phyloP scores from a whole-genome alignment of 2,888 invertebrate species.

The Oxytorus armatus region DNA sequence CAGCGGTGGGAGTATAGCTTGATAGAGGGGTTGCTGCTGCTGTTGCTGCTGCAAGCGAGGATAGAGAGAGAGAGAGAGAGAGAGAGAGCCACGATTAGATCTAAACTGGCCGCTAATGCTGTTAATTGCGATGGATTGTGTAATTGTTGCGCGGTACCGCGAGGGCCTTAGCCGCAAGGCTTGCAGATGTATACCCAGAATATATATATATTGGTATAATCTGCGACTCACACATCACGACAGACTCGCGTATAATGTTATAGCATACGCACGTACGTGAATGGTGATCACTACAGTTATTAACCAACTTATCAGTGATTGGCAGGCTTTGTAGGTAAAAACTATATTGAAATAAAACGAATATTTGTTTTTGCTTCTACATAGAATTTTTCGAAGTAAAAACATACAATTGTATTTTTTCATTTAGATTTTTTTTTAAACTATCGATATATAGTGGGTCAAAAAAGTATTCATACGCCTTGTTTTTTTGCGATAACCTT shows the following conservation, averaged over 20 bases:
- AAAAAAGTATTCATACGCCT: no score
- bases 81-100: conserved; percentile 73
- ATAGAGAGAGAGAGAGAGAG: conserved; percentile 38
- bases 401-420: no score
- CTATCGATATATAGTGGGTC: no score
- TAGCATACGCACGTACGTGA: conserved; percentile 33
- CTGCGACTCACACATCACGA: conserved; percentile 1
- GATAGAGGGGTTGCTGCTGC: conserved; percentile 58
- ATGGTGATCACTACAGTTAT: conserved; percentile 14
- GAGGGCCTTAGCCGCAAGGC: conserved; percentile 55
- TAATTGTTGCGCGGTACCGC: conserved; percentile 72
- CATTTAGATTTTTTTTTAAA: no score
- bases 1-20: conserved; percentile 67
- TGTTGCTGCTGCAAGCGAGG: not conserved
- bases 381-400: not conserved
- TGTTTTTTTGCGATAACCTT: no score
- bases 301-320: not conserved
- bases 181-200: conserved; percentile 26
- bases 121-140: conserved; percentile 78
- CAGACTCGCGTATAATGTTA: conserved; percentile 15
- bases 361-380: not conserved
- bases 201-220: conserved; percentile 33
- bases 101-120: conserved; percentile 75
- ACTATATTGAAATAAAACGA: not conserved
- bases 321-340: not conserved